Conservation (phyloP, 2,888 invertebrate genomes). For the Cinara cedri region DNA sequence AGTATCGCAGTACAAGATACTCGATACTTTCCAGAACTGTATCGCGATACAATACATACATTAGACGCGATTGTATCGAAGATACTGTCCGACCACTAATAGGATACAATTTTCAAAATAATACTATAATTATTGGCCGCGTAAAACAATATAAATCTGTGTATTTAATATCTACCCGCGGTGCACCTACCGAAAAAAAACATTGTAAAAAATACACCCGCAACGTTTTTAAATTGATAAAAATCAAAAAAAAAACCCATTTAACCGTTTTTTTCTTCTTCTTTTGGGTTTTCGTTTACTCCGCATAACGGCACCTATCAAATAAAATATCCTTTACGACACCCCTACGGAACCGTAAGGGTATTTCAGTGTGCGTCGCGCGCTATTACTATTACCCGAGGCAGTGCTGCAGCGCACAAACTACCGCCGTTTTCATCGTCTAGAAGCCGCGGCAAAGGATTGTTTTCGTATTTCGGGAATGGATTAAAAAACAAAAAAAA, state of each 20-base stretch:
- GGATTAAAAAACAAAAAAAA: not conserved
- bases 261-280: not conserved
- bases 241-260: slow-evolving; percentile 36
- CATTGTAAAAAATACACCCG: too few species aligned
- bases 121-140: too few species aligned
- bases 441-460: slow-evolving; percentile 40
- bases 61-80: too few species aligned
- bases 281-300: not conserved
- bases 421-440: slow-evolving; percentile 36
- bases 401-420: not conserved
- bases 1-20: too few species aligned
- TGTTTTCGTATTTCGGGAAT: slow-evolving; percentile 10
- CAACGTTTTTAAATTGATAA: slow-evolving; percentile 40
- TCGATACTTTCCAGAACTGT: too few species aligned
- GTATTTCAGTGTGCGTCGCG: slow-evolving; percentile 37
- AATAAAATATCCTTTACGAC: slow-evolving; percentile 39
- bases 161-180: too few species aligned
- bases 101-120: too few species aligned
- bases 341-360: slow-evolving; percentile 15
- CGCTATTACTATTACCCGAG: not conserved
- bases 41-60: too few species aligned
- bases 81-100: too few species aligned
- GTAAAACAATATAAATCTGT: too few species aligned
- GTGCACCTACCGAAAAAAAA: too few species aligned
- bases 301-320: slow-evolving; percentile 25